These are phyloP conservation scores for Melanotaenia pygmaea DNA, from an alignment of 2,797 vertebrate genomes.

Conservation along the genomic window DNA sequence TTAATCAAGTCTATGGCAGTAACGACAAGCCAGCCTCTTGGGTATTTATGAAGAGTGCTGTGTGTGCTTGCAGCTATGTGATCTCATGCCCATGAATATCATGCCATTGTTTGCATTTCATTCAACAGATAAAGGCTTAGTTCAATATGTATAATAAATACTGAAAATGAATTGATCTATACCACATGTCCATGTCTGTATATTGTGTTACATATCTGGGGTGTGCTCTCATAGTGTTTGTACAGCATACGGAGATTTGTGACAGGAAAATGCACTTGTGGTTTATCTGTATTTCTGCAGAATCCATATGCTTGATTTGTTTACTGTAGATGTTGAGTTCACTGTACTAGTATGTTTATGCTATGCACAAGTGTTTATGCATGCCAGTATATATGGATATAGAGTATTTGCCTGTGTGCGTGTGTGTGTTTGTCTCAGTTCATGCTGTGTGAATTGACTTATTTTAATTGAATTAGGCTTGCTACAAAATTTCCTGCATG, in stretches of 20 bases:
- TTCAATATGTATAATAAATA: slow-evolving; percentile 78
- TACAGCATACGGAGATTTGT: slow-evolving; percentile 65
- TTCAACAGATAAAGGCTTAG: slow-evolving; percentile 72
- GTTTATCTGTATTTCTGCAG: slow-evolving; percentile 66
- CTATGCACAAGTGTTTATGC: slow-evolving; percentile 39
- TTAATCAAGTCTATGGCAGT: slow-evolving; percentile 74
- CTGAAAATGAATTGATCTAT: slow-evolving; percentile 78
- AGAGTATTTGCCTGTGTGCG: slow-evolving; percentile 8
- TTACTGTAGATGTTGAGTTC: slow-evolving; percentile 63
- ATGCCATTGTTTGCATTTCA: slow-evolving; percentile 77
- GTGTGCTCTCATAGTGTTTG: slow-evolving; percentile 58
- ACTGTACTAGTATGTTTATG: slow-evolving; percentile 49
- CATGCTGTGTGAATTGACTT: slow-evolving; percentile 29
- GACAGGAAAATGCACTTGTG: slow-evolving; percentile 69
- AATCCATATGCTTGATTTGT: slow-evolving; percentile 63
- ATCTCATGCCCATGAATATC: slow-evolving; percentile 73
- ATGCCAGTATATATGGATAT: slow-evolving; percentile 20
- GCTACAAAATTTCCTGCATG: slow-evolving; percentile 18
- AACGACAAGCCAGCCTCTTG: slow-evolving; percentile 70
- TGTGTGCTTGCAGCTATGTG: slow-evolving; percentile 58
- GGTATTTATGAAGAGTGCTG: slow-evolving; percentile 75
- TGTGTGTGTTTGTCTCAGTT: slow-evolving; percentile 10
- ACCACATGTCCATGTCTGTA: slow-evolving; percentile 66
- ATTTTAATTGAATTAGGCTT: slow-evolving; percentile 33
- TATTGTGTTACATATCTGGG: slow-evolving; percentile 67